These are phyloP conservation scores for Cephus spinipes DNA, from an alignment of 2,888 invertebrate genomes.

Conservation along the genomic window DNA sequence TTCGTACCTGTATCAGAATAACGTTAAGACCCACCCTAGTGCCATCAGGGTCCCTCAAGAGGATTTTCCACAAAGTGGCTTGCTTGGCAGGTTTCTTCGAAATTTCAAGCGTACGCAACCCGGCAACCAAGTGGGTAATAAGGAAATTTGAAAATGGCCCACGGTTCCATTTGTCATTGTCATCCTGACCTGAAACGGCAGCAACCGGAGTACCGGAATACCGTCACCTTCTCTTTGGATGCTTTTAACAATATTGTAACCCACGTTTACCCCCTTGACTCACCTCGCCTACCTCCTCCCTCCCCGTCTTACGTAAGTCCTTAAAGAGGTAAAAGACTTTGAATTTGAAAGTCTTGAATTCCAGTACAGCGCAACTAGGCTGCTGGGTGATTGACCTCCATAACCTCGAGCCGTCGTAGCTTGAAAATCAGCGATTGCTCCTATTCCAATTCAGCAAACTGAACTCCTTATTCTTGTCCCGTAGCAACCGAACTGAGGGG, in stretches of 20 bases:
- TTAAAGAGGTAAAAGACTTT: neutral
- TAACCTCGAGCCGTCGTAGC: neutral
- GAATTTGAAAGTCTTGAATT: neutral
- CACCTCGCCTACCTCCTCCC: slow-evolving; percentile 21
- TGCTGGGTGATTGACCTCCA: neutral
- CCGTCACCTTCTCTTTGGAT: slow-evolving; percentile 41
- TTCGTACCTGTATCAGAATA: neutral
- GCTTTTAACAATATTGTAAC: slow-evolving; percentile 59
- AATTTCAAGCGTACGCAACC: neutral
- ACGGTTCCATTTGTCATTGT: slow-evolving; percentile 59
- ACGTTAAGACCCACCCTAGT: neutral
- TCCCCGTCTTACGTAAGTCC: neutral
- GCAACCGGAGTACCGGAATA: slow-evolving; percentile 26
- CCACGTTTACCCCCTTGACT: slow-evolving; percentile 33
- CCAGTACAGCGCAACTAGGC: neutral
- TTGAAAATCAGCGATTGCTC: neutral
- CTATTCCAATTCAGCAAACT: neutral
- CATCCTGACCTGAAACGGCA: slow-evolving; percentile 44
- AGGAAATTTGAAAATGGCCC: slow-evolving; percentile 56
- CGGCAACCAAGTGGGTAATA: slow-evolving; percentile 38
- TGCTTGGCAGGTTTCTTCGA: neutral
- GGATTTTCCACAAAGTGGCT: neutral
- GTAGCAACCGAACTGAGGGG: neutral
- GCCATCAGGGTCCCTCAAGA: neutral
- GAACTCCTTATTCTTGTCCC: neutral